phyloP scores from a whole-genome alignment of 2,797 vertebrate genomes.

The Microctenopoma stevenorrisi region DNA sequence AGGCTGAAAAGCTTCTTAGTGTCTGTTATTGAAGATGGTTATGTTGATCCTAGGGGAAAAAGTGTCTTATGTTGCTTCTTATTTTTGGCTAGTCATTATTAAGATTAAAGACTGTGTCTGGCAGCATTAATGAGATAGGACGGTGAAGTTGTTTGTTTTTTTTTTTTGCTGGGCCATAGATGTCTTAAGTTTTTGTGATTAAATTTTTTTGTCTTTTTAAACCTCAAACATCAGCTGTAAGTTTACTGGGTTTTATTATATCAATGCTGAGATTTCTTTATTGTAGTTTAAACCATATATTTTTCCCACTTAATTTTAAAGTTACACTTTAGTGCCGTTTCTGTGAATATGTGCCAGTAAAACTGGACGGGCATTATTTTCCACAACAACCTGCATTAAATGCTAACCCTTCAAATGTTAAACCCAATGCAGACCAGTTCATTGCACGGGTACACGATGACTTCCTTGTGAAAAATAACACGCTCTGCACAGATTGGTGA shows the following conservation, averaged over 20 bases:
- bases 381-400: neutral
- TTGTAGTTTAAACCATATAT: neutral
- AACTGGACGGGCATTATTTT: neutral
- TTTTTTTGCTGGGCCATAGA: neutral
- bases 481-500: neutral
- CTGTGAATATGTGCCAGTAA: neutral
- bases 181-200: neutral
- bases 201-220: neutral
- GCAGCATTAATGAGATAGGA: rapidly evolving
- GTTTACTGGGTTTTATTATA: no score
- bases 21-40: slow-evolving; percentile 45
- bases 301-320: neutral
- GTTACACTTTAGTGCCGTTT: neutral
- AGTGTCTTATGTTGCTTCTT: neutral
- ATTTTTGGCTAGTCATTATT: neutral
- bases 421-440: neutral
- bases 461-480: no score
- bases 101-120: neutral
- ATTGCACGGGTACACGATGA: no score
- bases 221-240: no score
- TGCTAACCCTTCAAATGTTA: neutral
- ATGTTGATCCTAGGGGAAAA: slow-evolving; percentile 5
- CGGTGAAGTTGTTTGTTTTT: no score
- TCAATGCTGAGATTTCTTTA: neutral
- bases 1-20: slow-evolving; percentile 59